Base-by-base conservation (phyloP, 1,140 invertebrate species). In the Parasteatoda tepidariorum region DNA sequence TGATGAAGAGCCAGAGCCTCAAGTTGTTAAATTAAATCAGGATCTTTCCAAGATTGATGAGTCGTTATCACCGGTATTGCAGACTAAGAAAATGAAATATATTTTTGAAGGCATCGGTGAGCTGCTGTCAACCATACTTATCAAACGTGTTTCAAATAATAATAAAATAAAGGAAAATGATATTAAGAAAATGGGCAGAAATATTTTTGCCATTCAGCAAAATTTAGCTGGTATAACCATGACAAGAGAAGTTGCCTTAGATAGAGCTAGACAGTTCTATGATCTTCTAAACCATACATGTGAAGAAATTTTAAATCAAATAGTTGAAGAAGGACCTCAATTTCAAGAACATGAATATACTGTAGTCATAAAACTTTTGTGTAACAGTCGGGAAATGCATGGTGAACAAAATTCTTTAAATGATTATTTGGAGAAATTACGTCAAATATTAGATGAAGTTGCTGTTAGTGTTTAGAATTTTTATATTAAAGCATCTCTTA, bases 31-130 rank as follows among this genome's bases (percentile, higher is more conserved):
- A 87, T 90, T 97, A 15, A 95, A 94, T 86, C 92, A 94, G 87
- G 94, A 96, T 85, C 88, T 97, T 7, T 90, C 92, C 0, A 91
- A 92, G 75, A 94, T 96, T 85, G 94, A 97, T 88, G 94, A 95
- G 88, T 92, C 93, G 18, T 90, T 97, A 83, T 92, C 92, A 75
- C 91, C 93, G 22, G 94, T 93, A 84, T 88, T 97, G 24, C 91
- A 93, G 88, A 92, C 93, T 5, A 91, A 93, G 41, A 96, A 97
- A 87, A 93, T 94, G 55, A 96, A 95, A 89, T 94, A 98, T 88
- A 93, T 99, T 78, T 97, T 99, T 90, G 95, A 97, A 90, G 97
- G 97, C 11, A 90, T 99, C 11, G 96, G 95, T 3, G 95, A 95
- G 89, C 89, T 97, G 15, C 94, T 96, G 61, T 92, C 95, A 0